phyloP scores from a whole-genome alignment of 2,797 vertebrate species.

The Platalea minor region DNA sequence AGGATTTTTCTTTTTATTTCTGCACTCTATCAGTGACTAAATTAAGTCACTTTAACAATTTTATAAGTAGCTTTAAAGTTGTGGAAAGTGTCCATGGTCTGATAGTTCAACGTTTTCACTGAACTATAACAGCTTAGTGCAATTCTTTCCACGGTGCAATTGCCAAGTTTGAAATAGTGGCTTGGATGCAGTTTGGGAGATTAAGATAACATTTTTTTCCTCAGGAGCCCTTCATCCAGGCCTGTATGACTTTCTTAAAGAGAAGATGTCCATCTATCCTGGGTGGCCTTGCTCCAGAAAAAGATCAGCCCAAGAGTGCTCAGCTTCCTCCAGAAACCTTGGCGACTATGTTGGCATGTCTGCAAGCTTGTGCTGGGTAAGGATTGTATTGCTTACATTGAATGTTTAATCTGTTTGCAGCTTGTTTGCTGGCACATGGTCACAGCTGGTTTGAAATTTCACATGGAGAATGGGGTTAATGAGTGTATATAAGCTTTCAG shows the following conservation, averaged over 20 bases:
- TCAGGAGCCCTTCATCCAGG: conserved; percentile 98
- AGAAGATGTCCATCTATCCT: conserved; percentile 97
- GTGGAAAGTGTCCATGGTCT: background rate
- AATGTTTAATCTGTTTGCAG: background rate
- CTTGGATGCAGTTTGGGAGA: background rate
- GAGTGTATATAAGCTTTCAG: background rate
- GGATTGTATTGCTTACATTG: background rate
- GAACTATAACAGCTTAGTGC: conserved; percentile 19
- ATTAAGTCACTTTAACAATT: conserved; percentile 17
- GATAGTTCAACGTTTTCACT: background rate
- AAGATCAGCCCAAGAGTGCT: conserved; percentile 99
- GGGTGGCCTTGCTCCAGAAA: conserved; percentile 96
- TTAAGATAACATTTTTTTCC: background rate
- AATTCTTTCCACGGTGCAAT: conserved; percentile 22
- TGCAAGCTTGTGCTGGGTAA: conserved; percentile 98
- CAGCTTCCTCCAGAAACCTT: conserved; percentile 98
- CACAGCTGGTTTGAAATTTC: background rate
- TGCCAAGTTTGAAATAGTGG: conserved; percentile 44
- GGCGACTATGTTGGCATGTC: conserved; percentile 95
- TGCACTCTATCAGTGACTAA: conserved; percentile 9
- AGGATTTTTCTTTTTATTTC: conserved; percentile 59
- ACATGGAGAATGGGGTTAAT: background rate
- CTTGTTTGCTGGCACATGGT: background rate
- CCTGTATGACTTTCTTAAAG: conserved; percentile 98
- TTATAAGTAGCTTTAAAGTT: conserved; percentile 18